Conservation (phyloP, 2,888 invertebrate species). For the Hoplodrina blanda region DNA sequence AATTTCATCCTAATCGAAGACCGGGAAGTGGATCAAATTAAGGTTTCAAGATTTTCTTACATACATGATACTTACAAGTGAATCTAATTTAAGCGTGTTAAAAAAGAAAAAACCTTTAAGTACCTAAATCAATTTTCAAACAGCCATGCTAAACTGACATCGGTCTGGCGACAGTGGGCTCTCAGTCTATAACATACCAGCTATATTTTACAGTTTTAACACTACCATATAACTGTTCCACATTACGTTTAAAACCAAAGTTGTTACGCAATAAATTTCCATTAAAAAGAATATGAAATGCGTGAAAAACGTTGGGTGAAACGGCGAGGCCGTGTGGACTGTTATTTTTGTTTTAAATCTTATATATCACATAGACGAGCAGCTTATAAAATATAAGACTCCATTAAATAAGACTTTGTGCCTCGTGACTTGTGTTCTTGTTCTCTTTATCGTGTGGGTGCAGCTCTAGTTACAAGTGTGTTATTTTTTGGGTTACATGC, state of each 20-base stretch:
- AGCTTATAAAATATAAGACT: slow-evolving; percentile 23
- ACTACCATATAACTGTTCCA: slow-evolving; percentile 9
- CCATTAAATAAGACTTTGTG: slow-evolving; percentile 15
- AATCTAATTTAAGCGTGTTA: too few species aligned
- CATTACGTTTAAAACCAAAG: slow-evolving; percentile 25
- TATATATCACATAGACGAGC: slow-evolving; percentile 18
- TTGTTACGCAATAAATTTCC: slow-evolving; percentile 38
- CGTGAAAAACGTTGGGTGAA: slow-evolving; percentile 17
- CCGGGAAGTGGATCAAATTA: too few species aligned
- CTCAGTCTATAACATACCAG: slow-evolving; percentile 11
- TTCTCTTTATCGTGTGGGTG: too few species aligned
- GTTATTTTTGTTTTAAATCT: slow-evolving; percentile 22
- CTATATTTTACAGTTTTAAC: slow-evolving; percentile 24
- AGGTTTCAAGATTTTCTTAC: too few species aligned
- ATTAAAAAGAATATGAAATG: slow-evolving; percentile 33
- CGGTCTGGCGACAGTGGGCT: too few species aligned
- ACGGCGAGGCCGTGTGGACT: background rate
- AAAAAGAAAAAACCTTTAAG: too few species aligned
- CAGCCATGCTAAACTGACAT: too few species aligned
- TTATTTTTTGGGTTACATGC: too few species aligned
- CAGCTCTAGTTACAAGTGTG: too few species aligned
- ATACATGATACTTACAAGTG: too few species aligned
- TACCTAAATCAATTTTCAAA: too few species aligned
- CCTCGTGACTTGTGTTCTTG: background rate
- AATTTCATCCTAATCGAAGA: too few species aligned